Evolutionary conservation across 2,113 vertebrate genomes (phyloP).

Genomic region (Quiscalus mexicanus): DNA sequence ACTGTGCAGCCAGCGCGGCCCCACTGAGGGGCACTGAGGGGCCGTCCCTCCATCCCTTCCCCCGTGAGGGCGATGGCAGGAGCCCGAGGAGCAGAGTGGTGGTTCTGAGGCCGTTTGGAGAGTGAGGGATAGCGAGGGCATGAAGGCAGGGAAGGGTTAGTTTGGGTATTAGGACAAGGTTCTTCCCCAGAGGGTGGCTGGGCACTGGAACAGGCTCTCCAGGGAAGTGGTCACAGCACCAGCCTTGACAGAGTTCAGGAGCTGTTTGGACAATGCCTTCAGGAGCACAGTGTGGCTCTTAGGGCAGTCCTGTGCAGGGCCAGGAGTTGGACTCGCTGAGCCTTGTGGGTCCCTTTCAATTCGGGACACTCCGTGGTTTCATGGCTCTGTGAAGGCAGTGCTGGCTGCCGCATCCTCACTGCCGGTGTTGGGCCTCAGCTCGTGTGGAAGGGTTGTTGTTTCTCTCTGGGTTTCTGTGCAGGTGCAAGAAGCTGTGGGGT

Average conservation of each 20-base stretch:
- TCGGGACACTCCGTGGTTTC: fast-evolving
- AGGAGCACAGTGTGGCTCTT: not conserved
- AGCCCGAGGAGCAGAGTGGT: fast-evolving
- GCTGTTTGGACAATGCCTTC: not conserved
- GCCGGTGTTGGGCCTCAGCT: fast-evolving
- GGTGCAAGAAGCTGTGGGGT: not conserved
- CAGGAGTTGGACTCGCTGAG: not conserved
- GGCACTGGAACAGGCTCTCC: not conserved
- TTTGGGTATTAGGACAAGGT: no score
- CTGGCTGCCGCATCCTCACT: not conserved
- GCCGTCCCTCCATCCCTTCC: not conserved
- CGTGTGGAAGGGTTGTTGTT: fast-evolving
- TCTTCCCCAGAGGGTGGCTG: not conserved
- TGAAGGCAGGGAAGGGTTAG: not conserved
- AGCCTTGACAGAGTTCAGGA: not conserved
- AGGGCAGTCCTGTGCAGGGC: not conserved
- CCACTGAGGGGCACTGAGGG: not conserved
- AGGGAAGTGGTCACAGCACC: not conserved
- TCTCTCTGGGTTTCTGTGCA: not conserved
- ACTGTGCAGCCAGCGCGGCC: fast-evolving
- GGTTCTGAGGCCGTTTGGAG: not conserved
- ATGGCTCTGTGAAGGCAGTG: fast-evolving
- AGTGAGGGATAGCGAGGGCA: not conserved
- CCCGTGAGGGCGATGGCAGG: not conserved
- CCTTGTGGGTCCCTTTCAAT: not conserved